Evolutionary conservation across 1,140 invertebrate genomes (phyloP), one percentile per base, ranked within the genome.

Genomic region (Pararge aegeria): DNA sequence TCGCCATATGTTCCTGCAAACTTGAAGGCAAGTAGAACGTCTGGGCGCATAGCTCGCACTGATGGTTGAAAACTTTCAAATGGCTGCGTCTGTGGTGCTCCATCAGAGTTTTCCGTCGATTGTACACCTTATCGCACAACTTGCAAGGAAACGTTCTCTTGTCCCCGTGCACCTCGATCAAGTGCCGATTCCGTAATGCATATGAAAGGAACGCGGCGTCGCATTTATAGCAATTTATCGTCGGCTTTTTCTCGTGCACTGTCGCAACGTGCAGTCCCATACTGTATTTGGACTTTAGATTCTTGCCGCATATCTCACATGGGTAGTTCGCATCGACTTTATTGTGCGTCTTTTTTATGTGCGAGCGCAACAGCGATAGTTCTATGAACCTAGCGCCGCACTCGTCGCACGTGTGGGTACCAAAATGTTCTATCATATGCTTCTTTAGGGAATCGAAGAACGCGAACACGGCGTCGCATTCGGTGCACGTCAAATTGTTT

Each of bases 1-100:
- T 87, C 0, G 82, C 83, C 80, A 89, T 82, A 12, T 89, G 86
- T 10, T 89, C 86, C 20, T 86, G 87, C 5, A 89, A 66, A 7
- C 83, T 34, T 0, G 82, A 84, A 2, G 86, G 86, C 2, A 85
- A 18, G 44, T 87, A 89, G 18, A 87, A 89, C 12, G 73, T 69
- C 20, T 87, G 81, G 21, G 85, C 83, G 38, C 86, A 89, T 18
- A 84, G 57, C 40, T 86, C 78, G 30, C 86, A 89, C 38, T 86
- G 81, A 60, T 89, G 86, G 3, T 71, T 66, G 16, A 75, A 75
- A 0, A 89, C 78, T 40, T 89, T 89, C 20, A 85, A 66, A 72
- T 89, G 86, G 12, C 77, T 80, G 5, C 86, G 54, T 9, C 86
- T 59, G 20, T 78, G 79, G 34, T 89, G 86, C 30, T 89, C 86